phyloP scores from a whole-genome alignment of 2,113 vertebrate species.

The Oceanodroma tethys region DNA sequence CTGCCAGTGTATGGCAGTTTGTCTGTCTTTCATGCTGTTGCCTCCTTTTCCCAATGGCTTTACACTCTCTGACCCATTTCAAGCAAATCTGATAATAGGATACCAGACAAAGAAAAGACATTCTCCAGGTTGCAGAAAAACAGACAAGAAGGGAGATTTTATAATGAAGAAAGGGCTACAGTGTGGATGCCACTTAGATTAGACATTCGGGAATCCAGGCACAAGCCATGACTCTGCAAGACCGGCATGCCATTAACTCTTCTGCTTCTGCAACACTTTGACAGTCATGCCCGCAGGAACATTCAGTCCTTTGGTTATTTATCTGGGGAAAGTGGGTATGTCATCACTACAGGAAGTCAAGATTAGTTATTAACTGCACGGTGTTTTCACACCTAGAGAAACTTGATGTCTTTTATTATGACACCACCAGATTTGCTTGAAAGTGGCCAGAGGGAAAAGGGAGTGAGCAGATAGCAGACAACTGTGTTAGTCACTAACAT shows the following conservation, averaged over 20 bases:
- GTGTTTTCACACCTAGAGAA: neutral
- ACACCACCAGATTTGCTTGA: neutral
- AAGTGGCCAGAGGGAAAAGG: neutral
- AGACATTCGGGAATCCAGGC: neutral
- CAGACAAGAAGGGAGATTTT: neutral
- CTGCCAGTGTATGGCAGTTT: rapidly evolving
- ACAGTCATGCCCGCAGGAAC: neutral
- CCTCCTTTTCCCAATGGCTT: neutral
- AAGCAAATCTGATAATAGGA: neutral
- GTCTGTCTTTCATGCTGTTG: neutral
- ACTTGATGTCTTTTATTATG: neutral
- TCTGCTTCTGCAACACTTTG: neutral
- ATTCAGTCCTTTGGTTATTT: neutral
- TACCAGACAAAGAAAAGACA: neutral
- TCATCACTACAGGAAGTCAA: neutral
- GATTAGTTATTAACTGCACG: neutral
- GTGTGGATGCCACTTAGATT: neutral
- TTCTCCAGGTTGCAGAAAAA: neutral
- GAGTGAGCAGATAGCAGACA: rapidly evolving
- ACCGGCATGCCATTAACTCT: neutral
- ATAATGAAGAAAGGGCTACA: neutral
- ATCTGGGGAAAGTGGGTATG: neutral
- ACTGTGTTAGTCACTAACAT: neutral
- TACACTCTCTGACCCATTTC: neutral
- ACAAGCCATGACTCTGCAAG: neutral